Evolutionary conservation across 2,888 invertebrate genomes (phyloP).

Genomic region (Drosophila robusta): DNA sequence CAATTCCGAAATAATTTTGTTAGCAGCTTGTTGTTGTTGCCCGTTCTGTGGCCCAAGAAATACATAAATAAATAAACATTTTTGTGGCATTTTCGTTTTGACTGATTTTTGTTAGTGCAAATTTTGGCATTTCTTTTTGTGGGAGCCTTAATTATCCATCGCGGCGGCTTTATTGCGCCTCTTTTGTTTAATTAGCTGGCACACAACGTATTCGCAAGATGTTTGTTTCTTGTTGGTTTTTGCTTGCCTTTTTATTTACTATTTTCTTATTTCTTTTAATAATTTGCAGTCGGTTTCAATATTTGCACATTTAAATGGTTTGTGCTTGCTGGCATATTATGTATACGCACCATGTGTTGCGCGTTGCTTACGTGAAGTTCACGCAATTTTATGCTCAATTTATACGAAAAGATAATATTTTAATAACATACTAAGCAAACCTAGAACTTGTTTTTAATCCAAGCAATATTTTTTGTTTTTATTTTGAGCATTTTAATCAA

Average conservation of each 20-base stretch:
- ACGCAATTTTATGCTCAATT: not conserved
- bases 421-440: no score
- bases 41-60: conserved; percentile 49
- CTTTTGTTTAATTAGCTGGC: conserved; percentile 55
- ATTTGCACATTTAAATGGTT: conserved; percentile 7
- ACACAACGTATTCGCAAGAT: conserved; percentile 59
- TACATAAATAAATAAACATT: conserved; percentile 25
- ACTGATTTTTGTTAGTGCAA: conserved; percentile 8
- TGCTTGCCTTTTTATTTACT: conserved; percentile 3
- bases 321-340: conserved; percentile 29
- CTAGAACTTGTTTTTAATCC: not conserved
- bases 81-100: conserved; percentile 18
- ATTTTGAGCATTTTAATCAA: conserved; percentile 5
- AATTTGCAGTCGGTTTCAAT: conserved; percentile 12
- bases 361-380: conserved; percentile 6
- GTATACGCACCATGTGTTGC: conserved; percentile 58
- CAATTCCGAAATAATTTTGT: conserved; percentile 51
- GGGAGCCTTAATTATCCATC: conserved; percentile 18
- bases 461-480: not conserved
- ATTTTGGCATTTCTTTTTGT: conserved; percentile 25
- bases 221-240: conserved; percentile 8
- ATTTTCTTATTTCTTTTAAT: conserved; percentile 2
- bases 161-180: conserved; percentile 42
- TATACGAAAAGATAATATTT: not conserved
- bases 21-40: conserved; percentile 30